Percentiles rank a stretch among this genome's conserved stretches.
Evolutionary conservation across 2,113 vertebrate genomes (phyloP).

Genomic region (Paradisaea rubra): DNA sequence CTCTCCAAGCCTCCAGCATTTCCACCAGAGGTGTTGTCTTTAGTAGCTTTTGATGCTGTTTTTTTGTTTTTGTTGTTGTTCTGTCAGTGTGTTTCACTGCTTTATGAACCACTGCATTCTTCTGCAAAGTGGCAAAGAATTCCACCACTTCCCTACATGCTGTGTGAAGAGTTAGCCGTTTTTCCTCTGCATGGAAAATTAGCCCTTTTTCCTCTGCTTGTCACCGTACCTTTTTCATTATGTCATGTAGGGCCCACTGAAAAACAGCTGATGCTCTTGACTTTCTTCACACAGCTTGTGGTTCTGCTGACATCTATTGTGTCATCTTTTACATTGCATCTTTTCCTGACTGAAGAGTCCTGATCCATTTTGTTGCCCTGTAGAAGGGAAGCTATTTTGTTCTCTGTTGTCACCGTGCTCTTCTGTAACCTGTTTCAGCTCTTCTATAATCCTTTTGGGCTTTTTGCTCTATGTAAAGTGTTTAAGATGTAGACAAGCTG

Average conservation of each 20-base stretch:
- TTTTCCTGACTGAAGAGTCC: neutral
- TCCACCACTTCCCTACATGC: neutral
- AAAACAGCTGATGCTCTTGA: neutral
- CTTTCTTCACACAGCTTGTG: neutral
- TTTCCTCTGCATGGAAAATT: neutral
- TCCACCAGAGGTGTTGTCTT: neutral
- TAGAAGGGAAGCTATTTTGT: neutral
- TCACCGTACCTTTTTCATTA: neutral
- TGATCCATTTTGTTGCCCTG: neutral
- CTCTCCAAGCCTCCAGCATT: neutral
- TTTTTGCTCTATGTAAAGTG: neutral
- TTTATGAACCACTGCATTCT: neutral
- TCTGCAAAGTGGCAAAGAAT: neutral
- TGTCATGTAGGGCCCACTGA: too few relatives aligned
- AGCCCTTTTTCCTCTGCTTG: neutral
- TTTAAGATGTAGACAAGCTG: neutral
- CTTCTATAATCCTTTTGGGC: neutral
- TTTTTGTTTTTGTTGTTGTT: neutral
- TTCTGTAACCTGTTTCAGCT: neutral
- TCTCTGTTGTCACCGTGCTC: fast-evolving
- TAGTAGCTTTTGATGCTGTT: neutral
- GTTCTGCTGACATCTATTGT: neutral
- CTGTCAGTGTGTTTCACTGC: neutral
- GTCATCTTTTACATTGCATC: neutral
- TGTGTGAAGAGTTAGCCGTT: neutral